These are phyloP conservation scores for Epinephelus malabaricus DNA, from an alignment of 2,797 vertebrate species.

Conservation along the genomic window DNA sequence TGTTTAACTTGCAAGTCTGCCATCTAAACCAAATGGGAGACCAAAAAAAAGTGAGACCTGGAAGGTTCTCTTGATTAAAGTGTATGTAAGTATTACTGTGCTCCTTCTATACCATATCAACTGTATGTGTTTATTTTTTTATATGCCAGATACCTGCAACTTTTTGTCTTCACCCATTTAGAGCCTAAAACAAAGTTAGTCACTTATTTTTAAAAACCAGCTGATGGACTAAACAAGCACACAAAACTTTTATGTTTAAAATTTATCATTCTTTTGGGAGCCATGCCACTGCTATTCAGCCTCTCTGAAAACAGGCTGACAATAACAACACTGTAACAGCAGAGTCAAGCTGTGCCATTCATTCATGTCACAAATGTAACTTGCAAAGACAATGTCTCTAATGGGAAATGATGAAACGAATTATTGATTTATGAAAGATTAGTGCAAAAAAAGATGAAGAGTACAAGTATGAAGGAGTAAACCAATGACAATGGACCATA, in stretches of 20 bases:
- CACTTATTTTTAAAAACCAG: not conserved
- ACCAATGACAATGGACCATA: no score
- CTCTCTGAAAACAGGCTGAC: slow-evolving; percentile 3
- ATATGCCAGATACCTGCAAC: not conserved
- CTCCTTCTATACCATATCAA: not conserved
- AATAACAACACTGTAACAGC: not conserved
- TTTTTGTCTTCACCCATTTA: not conserved
- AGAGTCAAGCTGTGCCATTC: not conserved
- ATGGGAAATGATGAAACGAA: not conserved
- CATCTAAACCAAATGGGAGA: not conserved
- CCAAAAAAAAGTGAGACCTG: not conserved
- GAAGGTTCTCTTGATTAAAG: not conserved
- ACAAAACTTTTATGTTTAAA: not conserved
- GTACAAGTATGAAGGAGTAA: no score
- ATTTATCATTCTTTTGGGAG: no score
- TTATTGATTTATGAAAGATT: no score
- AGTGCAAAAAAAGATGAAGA: no score
- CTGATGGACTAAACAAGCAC: no score
- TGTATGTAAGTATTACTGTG: not conserved
- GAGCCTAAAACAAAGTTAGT: not conserved
- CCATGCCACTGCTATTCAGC: no score
- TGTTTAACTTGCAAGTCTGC: not conserved
- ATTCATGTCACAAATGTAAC: not conserved
- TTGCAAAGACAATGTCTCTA: not conserved
- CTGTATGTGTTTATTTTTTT: not conserved